phyloP scores from a whole-genome alignment of 2,888 invertebrate genomes.

The Phasia obesa region DNA sequence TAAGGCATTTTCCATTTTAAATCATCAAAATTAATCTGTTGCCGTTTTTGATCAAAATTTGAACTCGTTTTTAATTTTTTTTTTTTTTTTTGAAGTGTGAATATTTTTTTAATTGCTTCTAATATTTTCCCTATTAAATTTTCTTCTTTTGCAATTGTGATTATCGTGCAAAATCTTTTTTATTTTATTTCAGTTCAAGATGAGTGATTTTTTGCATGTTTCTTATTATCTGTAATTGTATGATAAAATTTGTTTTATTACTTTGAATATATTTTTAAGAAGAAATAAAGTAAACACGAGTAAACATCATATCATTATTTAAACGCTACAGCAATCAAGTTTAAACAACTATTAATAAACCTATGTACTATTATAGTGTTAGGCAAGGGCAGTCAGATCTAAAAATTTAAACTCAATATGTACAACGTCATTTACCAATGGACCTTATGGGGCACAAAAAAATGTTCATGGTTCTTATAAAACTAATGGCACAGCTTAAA shows the following conservation, averaged over 20 bases:
- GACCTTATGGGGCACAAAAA: no score
- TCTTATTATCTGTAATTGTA: constrained; percentile 13
- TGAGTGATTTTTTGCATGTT: constrained; percentile 60
- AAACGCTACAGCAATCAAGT: constrained; percentile 7
- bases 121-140: constrained; percentile 58
- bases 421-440: no score
- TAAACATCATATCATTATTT: constrained; percentile 24
- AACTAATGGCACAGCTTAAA: no score
- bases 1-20: constrained; percentile 34
- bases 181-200: constrained; percentile 51
- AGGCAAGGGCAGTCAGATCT: no score
- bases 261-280: constrained; percentile 17
- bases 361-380: no score
- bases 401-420: no score
- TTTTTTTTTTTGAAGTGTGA: constrained; percentile 69
- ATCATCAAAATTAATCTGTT: constrained; percentile 41
- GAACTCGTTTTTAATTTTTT: constrained; percentile 22
- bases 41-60: constrained; percentile 24
- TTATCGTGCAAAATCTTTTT: constrained; percentile 48
- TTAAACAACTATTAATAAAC: no score
- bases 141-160: constrained; percentile 24
- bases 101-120: constrained; percentile 69
- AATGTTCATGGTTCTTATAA: no score
- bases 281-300: not conserved
- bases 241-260: constrained; percentile 46